Evolutionary conservation across 2,888 invertebrate species (phyloP).

Genomic region (Mimas tiliae): DNA sequence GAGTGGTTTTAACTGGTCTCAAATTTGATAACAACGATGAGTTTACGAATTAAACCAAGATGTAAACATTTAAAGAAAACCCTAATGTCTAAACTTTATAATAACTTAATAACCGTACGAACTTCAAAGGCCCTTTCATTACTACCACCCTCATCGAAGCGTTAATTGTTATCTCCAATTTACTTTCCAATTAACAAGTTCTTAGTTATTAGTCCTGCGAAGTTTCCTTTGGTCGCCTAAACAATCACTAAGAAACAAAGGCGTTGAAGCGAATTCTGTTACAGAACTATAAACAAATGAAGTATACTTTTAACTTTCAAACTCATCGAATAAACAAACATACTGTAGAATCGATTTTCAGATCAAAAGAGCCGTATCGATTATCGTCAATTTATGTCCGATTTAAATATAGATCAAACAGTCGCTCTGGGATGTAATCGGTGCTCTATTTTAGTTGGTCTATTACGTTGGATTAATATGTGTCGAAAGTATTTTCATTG

Average conservation of each 20-base stretch:
- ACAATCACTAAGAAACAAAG: background rate
- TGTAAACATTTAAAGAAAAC: background rate
- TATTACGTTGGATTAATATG: conserved; percentile 23
- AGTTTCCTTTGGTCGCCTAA: conserved; percentile 7
- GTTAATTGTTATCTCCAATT: conserved; percentile 7
- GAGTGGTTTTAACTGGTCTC: too few relatives aligned
- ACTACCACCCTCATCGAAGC: background rate
- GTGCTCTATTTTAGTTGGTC: conserved; percentile 21
- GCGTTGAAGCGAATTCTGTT: background rate
- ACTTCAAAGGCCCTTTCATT: conserved; percentile 5
- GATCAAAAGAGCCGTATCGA: conserved; percentile 64
- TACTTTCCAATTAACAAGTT: conserved; percentile 10
- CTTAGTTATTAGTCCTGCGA: background rate
- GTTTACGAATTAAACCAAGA: too few relatives aligned
- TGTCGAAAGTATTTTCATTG: conserved; percentile 18
- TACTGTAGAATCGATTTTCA: conserved; percentile 46
- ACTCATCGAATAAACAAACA: conserved; percentile 30
- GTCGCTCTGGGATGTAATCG: conserved; percentile 28
- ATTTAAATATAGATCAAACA: conserved; percentile 67
- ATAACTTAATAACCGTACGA: background rate
- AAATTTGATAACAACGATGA: too few relatives aligned
- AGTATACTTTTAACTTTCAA: conserved; percentile 14
- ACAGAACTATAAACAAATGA: conserved; percentile 5
- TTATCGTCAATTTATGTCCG: conserved; percentile 56
- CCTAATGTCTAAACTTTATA: background rate